These are phyloP conservation scores for Xestia xanthographa DNA, from an alignment of 2,888 invertebrate genomes.

Conservation along the genomic window DNA sequence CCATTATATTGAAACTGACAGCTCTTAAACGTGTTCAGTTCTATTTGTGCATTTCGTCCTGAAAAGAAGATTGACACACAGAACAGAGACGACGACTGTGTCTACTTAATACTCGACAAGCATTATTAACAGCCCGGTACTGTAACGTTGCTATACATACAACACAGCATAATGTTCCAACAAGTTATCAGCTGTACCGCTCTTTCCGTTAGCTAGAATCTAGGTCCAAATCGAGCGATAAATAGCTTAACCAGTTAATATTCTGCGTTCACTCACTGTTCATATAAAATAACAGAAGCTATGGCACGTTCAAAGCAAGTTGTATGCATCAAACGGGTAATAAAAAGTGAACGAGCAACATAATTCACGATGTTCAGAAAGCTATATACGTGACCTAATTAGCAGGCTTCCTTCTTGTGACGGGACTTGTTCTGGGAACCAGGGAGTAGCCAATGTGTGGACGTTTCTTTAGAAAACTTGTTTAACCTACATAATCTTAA, in stretches of 20 bases:
- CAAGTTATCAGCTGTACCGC: conserved; percentile 40
- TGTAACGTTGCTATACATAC: neutral
- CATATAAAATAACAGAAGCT: conserved; percentile 53
- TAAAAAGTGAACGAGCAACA: conserved; percentile 69
- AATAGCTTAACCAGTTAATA: conserved; percentile 52
- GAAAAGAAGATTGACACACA: neutral
- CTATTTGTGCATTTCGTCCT: neutral
- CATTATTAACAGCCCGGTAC: neutral
- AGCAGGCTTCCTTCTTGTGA: conserved; percentile 68
- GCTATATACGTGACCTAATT: conserved; percentile 77
- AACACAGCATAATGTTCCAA: conserved; percentile 38
- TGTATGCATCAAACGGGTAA: conserved; percentile 62
- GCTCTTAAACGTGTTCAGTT: neutral
- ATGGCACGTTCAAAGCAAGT: conserved; percentile 58
- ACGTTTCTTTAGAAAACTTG: conserved; percentile 3
- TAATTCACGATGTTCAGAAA: conserved; percentile 69
- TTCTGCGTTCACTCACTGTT: conserved; percentile 47
- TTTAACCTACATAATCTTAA: conserved; percentile 17
- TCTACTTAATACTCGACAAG: neutral
- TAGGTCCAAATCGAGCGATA: conserved; percentile 53
- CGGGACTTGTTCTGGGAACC: conserved; percentile 35
- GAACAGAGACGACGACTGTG: neutral
- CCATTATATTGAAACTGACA: neutral
- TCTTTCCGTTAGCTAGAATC: conserved; percentile 49
- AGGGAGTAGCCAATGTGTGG: neutral